Evolutionary conservation across 2,888 invertebrate genomes (phyloP).

Genomic region (Thereva unica): DNA sequence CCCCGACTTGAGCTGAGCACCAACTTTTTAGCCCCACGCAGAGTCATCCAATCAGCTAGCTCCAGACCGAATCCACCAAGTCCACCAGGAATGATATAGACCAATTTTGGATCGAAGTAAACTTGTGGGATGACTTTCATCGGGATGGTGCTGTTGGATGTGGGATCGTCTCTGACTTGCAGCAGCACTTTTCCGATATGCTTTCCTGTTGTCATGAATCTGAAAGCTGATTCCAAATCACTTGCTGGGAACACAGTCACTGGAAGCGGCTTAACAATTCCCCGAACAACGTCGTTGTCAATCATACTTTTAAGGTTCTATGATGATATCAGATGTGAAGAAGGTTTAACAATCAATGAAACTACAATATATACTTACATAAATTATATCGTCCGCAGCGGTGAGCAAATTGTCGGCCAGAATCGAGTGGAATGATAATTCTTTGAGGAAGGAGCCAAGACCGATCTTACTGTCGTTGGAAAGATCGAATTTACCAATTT

Average conservation of each 20-base stretch:
- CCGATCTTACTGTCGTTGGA: constrained; percentile 67
- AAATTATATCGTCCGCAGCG: constrained; percentile 56
- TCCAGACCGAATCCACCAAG: constrained; percentile 93
- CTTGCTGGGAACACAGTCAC: constrained; percentile 66
- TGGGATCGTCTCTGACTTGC: constrained; percentile 51
- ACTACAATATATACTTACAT: constrained; percentile 44
- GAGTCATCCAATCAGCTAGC: constrained; percentile 81
- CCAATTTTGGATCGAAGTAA: constrained; percentile 50
- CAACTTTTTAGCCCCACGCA: constrained; percentile 78
- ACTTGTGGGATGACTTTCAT: constrained; percentile 50
- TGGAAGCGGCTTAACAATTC: constrained; percentile 71
- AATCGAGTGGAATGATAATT: constrained; percentile 77
- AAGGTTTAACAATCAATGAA: not conserved
- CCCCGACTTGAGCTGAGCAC: constrained; percentile 82
- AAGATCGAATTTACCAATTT: constrained; percentile 86
- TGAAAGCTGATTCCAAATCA: constrained; percentile 74
- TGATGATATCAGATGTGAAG: constrained; percentile 54
- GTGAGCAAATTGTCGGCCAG: constrained; percentile 72
- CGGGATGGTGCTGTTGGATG: constrained; percentile 48
- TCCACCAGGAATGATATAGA: constrained; percentile 74
- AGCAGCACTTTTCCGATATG: constrained; percentile 76
- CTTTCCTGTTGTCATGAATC: constrained; percentile 69
- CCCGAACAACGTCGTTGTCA: constrained; percentile 66
- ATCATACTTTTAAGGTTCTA: constrained; percentile 62
- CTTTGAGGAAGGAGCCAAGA: constrained; percentile 71